Evolutionary conservation across 2,888 invertebrate species (phyloP).

Genomic region (Cephonodes hylas): DNA sequence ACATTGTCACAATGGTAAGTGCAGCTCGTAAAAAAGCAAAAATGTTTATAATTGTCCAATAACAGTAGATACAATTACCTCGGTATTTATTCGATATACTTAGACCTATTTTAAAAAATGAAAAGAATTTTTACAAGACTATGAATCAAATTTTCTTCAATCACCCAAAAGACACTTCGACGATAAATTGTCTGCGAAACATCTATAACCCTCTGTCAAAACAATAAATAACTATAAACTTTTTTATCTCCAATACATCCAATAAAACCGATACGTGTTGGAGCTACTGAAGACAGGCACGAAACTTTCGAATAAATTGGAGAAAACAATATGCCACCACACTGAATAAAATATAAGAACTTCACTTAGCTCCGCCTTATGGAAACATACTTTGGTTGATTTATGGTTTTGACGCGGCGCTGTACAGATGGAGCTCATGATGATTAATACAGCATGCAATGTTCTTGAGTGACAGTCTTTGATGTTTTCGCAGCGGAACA

Average conservation of each 20-base stretch:
- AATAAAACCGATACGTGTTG: slow-evolving; percentile 44
- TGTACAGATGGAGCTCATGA: slow-evolving; percentile 50
- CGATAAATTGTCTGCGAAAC: slow-evolving; percentile 9
- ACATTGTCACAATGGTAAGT: not conserved
- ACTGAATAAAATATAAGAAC: slow-evolving; percentile 52
- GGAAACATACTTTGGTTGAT: slow-evolving; percentile 39
- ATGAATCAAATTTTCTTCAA: no score
- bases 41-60: no score
- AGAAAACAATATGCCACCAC: slow-evolving; percentile 35
- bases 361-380: slow-evolving; percentile 31
- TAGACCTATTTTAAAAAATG: no score
- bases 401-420: slow-evolving; percentile 49
- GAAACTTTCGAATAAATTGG: slow-evolving; percentile 27
- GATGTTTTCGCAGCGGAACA: slow-evolving; percentile 28
- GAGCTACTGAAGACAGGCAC: slow-evolving; percentile 43
- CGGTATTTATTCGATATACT: no score
- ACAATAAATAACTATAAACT: slow-evolving; percentile 19
- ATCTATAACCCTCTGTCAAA: not conserved
- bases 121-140: no score
- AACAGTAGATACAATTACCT: no score
- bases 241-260: slow-evolving; percentile 17
- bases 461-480: slow-evolving; percentile 20
- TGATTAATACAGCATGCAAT: slow-evolving; percentile 49
- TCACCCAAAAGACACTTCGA: not conserved
- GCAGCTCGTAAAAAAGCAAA: no score